Conservation (phyloP, 2,113 vertebrate genomes). For the Shinisaurus crocodilurus region DNA sequence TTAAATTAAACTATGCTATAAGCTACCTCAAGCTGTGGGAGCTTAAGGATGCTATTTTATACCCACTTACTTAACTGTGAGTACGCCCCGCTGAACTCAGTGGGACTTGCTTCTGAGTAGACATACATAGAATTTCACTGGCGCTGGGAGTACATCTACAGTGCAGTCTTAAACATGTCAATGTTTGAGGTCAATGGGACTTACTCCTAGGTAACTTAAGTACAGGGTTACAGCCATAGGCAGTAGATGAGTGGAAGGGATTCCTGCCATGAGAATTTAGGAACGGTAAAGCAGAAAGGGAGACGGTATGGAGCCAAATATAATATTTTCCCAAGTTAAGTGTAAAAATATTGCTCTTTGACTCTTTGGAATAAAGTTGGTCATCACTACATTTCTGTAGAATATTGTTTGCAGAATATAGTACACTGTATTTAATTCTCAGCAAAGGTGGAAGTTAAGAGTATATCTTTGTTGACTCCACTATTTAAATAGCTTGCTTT, state of each 20-base stretch:
- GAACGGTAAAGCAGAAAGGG: conserved; percentile 2
- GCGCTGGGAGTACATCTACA: background rate
- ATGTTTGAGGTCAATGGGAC: background rate
- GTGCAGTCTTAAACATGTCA: background rate
- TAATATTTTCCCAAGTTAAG: conserved; percentile 3
- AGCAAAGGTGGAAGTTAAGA: background rate
- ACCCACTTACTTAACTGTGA: too few species aligned
- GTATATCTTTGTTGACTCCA: background rate
- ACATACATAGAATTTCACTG: background rate
- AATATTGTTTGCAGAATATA: background rate
- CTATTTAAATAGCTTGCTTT: background rate
- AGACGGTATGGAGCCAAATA: background rate
- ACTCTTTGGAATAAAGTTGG: background rate
- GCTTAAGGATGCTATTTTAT: too few species aligned
- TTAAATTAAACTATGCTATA: background rate
- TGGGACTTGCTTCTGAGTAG: background rate
- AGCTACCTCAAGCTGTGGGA: background rate
- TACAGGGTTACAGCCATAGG: background rate
- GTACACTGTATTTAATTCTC: background rate
- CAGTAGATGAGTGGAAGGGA: background rate
- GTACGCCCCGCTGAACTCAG: background rate
- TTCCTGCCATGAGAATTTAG: background rate
- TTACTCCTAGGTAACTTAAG: background rate
- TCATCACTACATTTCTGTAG: background rate
- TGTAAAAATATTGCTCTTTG: conserved; percentile 13